A percentile compares a stretch with the other conserved stretches of the same genome.
Conservation (phyloP, 2,888 invertebrate species). For the Heliconius charithonia region DNA sequence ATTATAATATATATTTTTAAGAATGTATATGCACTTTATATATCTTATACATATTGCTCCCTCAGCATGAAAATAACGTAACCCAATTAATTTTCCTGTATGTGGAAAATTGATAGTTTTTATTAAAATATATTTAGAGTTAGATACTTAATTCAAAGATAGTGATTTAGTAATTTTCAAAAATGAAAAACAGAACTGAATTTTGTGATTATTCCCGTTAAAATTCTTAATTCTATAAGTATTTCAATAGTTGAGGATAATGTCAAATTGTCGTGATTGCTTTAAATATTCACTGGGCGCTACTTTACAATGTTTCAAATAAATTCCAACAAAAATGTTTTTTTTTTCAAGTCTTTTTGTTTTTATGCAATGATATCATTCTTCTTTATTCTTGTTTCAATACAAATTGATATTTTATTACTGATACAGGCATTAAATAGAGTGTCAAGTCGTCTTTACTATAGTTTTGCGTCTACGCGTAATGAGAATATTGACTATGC, state of each 20-base stretch:
- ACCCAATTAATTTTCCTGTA: no score
- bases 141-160: no score
- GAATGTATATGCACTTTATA: neutral
- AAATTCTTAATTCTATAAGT: no score
- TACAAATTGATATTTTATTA: neutral
- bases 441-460: neutral
- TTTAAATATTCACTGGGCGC: slow-evolving; percentile 7
- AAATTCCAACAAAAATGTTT: neutral
- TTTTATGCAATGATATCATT: neutral
- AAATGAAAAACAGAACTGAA: neutral
- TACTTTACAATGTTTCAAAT: neutral
- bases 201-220: neutral
- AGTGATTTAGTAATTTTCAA: no score
- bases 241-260: neutral
- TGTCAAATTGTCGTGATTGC: neutral
- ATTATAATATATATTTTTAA: neutral
- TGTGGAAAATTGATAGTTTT: no score
- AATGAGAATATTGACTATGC: neutral
- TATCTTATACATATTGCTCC: no score
- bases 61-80: no score
- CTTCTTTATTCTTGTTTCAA: no score
- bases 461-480: neutral
- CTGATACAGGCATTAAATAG: neutral
- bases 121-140: no score
- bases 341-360: neutral